phyloP scores from a whole-genome alignment of 2,888 invertebrate species.

The Nowickia ferox region DNA sequence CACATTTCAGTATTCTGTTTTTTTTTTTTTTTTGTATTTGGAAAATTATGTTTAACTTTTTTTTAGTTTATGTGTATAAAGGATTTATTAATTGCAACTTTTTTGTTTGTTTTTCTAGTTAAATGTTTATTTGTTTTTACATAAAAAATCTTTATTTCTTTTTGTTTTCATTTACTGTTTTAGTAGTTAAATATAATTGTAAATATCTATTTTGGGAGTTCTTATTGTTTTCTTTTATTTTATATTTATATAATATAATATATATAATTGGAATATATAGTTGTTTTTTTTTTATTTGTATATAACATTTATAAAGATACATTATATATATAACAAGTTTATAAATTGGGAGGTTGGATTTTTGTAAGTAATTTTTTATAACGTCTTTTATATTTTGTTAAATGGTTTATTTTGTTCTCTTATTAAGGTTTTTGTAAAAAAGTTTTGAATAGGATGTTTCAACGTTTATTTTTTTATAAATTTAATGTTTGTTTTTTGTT shows the following conservation, averaged over 20 bases:
- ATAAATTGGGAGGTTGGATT: slow-evolving; percentile 71
- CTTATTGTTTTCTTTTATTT: slow-evolving; percentile 27
- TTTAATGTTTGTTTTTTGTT: slow-evolving; percentile 17
- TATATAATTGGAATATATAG: slow-evolving; percentile 72
- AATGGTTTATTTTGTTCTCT: slow-evolving; percentile 36
- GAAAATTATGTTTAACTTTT: slow-evolving; percentile 52
- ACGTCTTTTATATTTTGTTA: slow-evolving; percentile 45
- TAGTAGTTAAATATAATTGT: slow-evolving; percentile 69
- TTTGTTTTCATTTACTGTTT: slow-evolving; percentile 49
- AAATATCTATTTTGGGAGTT: slow-evolving; percentile 63
- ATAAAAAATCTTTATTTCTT: slow-evolving; percentile 65
- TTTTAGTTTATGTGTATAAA: slow-evolving; percentile 46
- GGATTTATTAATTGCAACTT: slow-evolving; percentile 60
- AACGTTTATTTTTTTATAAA: background rate
- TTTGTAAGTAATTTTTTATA: slow-evolving; percentile 36
- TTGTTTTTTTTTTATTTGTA: slow-evolving; percentile 63
- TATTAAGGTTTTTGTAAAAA: slow-evolving; percentile 65
- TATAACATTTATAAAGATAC: slow-evolving; percentile 72
- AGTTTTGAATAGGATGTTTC: slow-evolving; percentile 66
- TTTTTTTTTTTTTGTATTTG: slow-evolving; percentile 42
- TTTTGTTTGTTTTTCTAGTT: slow-evolving; percentile 55
- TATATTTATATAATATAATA: slow-evolving; percentile 69
- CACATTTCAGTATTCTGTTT: slow-evolving; percentile 50
- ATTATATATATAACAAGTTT: slow-evolving; percentile 72
- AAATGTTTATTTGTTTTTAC: slow-evolving; percentile 60